These are phyloP conservation scores for Tuta absoluta DNA, from an alignment of 2,888 invertebrate genomes.

Conservation along the genomic window DNA sequence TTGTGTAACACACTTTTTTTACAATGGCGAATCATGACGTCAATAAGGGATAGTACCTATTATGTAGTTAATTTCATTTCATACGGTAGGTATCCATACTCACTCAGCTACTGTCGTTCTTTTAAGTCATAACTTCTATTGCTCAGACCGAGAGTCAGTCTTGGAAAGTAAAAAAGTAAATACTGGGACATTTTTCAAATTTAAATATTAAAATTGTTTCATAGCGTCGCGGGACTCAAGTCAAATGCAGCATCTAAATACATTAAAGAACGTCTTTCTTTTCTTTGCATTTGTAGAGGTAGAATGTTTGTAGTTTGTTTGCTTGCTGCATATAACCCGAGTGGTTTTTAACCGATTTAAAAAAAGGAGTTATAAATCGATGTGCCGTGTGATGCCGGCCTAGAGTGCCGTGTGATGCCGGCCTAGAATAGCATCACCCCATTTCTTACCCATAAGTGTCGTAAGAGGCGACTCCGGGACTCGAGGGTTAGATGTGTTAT, in stretches of 20 bases:
- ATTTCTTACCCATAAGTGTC: no score
- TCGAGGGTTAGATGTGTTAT: no score
- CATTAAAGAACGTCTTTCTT: slow-evolving; percentile 14
- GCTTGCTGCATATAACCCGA: slow-evolving; percentile 1
- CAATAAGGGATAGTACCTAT: no score
- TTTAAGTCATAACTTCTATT: neutral
- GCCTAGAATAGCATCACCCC: no score
- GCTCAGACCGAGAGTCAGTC: neutral
- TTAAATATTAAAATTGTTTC: slow-evolving; percentile 28
- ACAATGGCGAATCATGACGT: no score
- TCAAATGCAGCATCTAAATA: slow-evolving; percentile 27
- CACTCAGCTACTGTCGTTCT: neutral
- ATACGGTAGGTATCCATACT: no score
- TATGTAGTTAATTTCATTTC: no score
- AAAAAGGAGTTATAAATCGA: no score
- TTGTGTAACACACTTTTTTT: no score
- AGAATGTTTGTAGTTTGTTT: slow-evolving; percentile 14
- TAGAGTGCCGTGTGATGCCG: no score
- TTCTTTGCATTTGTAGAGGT: neutral
- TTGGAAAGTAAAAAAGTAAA: slow-evolving; percentile 6
- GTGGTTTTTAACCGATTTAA: neutral
- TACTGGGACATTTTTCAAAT: slow-evolving; percentile 20
- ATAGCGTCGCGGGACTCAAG: slow-evolving; percentile 23
- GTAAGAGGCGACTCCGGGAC: no score
- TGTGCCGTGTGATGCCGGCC: no score